Conservation (phyloP, 2,797 vertebrate genomes). For the Lemur catta region DNA sequence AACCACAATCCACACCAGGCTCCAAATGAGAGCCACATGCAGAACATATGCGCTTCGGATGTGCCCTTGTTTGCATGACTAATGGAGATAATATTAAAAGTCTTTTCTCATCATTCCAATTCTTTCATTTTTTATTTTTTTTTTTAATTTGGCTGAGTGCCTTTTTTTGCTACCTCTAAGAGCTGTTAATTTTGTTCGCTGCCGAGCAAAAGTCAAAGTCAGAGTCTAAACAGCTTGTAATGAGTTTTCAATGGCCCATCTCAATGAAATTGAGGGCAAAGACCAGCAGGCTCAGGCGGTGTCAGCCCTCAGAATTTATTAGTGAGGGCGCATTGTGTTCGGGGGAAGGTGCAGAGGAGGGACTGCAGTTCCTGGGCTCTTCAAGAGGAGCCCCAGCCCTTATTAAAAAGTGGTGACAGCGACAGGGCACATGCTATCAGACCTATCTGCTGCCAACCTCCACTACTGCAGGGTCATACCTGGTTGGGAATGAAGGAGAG, state of each 20-base stretch:
- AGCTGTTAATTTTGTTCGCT: conserved; percentile 91
- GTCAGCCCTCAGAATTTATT: conserved; percentile 88
- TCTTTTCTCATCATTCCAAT: conserved; percentile 80
- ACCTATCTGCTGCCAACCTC: background rate
- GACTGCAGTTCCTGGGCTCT: conserved; percentile 66
- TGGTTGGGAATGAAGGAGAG: background rate
- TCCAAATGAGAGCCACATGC: conserved; percentile 54
- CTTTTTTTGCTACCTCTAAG: conserved; percentile 86
- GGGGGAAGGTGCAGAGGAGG: conserved; percentile 75
- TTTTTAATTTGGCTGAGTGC: conserved; percentile 84
- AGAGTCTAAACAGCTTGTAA: conserved; percentile 92
- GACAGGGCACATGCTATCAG: background rate
- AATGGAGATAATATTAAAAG: conserved; percentile 84
- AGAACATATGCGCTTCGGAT: conserved; percentile 65
- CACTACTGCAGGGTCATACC: background rate
- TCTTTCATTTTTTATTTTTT: conserved; percentile 62
- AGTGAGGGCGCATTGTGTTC: conserved; percentile 77
- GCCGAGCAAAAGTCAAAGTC: conserved; percentile 91
- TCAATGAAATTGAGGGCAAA: conserved; percentile 92
- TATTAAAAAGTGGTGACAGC: conserved; percentile 49
- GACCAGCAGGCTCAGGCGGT: conserved; percentile 87
- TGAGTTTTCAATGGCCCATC: conserved; percentile 92
- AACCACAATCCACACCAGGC: conserved; percentile 47
- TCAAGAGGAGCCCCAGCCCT: conserved; percentile 61
- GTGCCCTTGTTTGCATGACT: conserved; percentile 84